Conservation (phyloP, 2,888 invertebrate species). For the Pheosia tremula region DNA sequence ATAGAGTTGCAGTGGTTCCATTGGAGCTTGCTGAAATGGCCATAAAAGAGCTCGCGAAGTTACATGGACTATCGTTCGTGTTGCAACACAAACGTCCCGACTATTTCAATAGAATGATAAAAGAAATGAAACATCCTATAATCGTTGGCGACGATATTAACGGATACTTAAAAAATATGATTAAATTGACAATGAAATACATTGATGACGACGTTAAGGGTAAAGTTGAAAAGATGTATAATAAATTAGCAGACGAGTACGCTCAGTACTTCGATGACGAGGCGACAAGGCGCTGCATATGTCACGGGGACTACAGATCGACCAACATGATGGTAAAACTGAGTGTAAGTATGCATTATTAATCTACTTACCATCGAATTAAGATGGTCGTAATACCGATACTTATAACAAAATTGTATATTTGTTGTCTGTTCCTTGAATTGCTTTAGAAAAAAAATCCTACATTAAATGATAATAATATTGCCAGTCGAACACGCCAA, state of each 20-base stretch:
- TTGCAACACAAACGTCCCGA: slow-evolving; percentile 45
- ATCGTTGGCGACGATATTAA: slow-evolving; percentile 33
- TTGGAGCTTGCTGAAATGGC: slow-evolving; percentile 49
- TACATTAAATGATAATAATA: too few relatives aligned
- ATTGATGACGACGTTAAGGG: slow-evolving; percentile 35
- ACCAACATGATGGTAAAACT: slow-evolving; percentile 48
- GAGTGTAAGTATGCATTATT: slow-evolving; percentile 36
- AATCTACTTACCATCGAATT: too few relatives aligned
- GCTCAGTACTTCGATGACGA: slow-evolving; percentile 28
- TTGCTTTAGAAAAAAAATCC: too few relatives aligned
- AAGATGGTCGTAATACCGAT: too few relatives aligned
- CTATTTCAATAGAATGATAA: slow-evolving; percentile 48
- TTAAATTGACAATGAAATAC: slow-evolving; percentile 26
- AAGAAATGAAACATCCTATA: slow-evolving; percentile 30
- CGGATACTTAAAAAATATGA: slow-evolving; percentile 37
- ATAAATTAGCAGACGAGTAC: slow-evolving; percentile 28
- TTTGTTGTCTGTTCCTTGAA: too few relatives aligned
- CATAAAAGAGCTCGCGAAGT: slow-evolving; percentile 52
- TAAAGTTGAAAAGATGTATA: slow-evolving; percentile 33
- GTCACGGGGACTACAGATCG: slow-evolving; percentile 51
- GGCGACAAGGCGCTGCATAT: slow-evolving; percentile 34
- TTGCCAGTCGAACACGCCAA: too few relatives aligned
- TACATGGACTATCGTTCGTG: slow-evolving; percentile 54
- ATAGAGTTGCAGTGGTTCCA: slow-evolving; percentile 45
- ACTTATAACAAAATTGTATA: too few relatives aligned